These are phyloP conservation scores for Horisme vitalbata DNA, from an alignment of 2,888 invertebrate genomes.

Conservation along the genomic window DNA sequence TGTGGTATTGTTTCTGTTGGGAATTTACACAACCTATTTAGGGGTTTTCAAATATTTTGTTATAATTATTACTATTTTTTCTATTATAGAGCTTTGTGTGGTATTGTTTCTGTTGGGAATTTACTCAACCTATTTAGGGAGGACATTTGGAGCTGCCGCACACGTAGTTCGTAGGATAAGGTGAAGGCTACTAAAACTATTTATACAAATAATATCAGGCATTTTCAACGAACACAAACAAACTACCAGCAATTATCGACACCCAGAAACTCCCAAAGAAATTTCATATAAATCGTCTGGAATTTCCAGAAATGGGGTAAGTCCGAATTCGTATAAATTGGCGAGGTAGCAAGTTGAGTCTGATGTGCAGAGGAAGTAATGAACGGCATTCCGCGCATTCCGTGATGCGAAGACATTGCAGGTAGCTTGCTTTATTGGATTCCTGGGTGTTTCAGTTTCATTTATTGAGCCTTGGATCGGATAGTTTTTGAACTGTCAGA, in stretches of 20 bases:
- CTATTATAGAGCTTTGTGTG: too few species aligned
- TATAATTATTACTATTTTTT: too few species aligned
- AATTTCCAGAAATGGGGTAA: conserved; percentile 43
- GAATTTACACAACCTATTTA: too few species aligned
- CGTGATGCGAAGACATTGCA: conserved; percentile 61
- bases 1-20: too few species aligned
- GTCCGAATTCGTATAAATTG: conserved; percentile 55
- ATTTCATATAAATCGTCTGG: conserved; percentile 57
- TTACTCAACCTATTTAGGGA: too few species aligned
- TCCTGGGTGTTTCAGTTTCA: conserved; percentile 51
- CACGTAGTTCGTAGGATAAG: too few species aligned
- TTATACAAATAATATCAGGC: neutral
- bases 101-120: too few species aligned
- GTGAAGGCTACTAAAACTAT: too few species aligned
- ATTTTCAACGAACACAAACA: neutral
- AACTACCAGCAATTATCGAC: conserved; percentile 11
- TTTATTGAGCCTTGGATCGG: conserved; percentile 54
- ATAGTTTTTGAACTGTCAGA: conserved; percentile 33
- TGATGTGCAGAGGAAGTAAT: conserved; percentile 65
- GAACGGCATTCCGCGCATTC: conserved; percentile 59
- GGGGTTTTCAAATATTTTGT: too few species aligned
- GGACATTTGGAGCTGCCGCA: too few species aligned
- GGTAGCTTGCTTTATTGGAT: conserved; percentile 70
- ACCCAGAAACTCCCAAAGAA: conserved; percentile 43
- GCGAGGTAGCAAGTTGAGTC: conserved; percentile 63